These are phyloP conservation scores for Polyploca ridens DNA, from an alignment of 2,888 invertebrate genomes.

Conservation along the genomic window DNA sequence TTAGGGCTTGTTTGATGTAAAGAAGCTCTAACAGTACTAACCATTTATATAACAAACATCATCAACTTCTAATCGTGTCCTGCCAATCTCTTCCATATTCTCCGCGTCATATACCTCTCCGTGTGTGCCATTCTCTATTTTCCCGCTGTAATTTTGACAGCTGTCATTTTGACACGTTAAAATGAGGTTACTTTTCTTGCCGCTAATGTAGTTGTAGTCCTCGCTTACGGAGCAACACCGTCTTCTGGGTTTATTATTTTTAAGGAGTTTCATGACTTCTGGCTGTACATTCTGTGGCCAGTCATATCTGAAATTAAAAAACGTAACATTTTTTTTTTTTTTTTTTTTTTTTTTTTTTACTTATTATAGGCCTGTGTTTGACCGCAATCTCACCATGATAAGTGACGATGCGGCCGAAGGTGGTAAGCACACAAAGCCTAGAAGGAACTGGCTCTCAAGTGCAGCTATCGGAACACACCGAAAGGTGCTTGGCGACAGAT, in stretches of 20 bases:
- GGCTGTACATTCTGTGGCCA: conserved; percentile 88
- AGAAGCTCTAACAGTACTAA: too few species aligned
- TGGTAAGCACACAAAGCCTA: too few species aligned
- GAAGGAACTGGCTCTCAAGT: too few species aligned
- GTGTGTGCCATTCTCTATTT: conserved; percentile 23
- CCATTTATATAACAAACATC: conserved; percentile 98
- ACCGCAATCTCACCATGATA: too few species aligned
- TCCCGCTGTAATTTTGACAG: conserved; percentile 34
- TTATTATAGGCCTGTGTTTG: too few species aligned
- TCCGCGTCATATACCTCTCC: conserved; percentile 60
- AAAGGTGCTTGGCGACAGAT: too few species aligned
- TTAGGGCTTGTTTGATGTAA: too few species aligned
- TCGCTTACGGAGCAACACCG: conserved; percentile 54
- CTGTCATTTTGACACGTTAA: conserved; percentile 29
- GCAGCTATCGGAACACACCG: too few species aligned
- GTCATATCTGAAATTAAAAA: conserved; percentile 85
- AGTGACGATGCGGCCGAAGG: too few species aligned
- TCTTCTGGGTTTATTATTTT: conserved; percentile 48
- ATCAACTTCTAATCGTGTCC: conserved; percentile 87
- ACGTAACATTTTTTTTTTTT: background rate
- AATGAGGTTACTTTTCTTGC: conserved; percentile 28
- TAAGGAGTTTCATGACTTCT: conserved; percentile 68
- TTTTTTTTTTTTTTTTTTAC: too few species aligned
- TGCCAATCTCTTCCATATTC: conserved; percentile 87
- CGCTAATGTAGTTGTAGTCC: conserved; percentile 24